These are phyloP conservation scores for Baronia brevicornis DNA, from an alignment of 2,888 invertebrate genomes.

Conservation along the genomic window DNA sequence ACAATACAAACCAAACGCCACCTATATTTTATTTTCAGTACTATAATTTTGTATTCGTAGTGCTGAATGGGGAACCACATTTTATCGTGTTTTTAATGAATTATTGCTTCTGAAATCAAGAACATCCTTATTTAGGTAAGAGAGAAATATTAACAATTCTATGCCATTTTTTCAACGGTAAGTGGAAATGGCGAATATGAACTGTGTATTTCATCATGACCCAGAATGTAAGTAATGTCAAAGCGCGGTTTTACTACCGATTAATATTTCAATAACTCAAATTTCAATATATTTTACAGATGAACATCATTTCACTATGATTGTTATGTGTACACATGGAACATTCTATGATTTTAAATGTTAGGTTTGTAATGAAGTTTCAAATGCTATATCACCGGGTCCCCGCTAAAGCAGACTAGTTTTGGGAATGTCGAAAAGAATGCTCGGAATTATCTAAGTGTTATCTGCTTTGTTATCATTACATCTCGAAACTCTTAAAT, in stretches of 20 bases:
- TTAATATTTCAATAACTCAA: slow-evolving; percentile 42
- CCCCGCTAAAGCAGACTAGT: slow-evolving; percentile 21
- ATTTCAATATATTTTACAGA: slow-evolving; percentile 26
- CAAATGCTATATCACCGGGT: slow-evolving; percentile 24
- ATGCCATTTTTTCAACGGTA: slow-evolving; percentile 12
- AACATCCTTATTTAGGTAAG: slow-evolving; percentile 67
- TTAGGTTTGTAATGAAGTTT: slow-evolving; percentile 24
- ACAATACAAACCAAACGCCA: slow-evolving; percentile 33
- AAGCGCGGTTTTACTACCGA: slow-evolving; percentile 61
- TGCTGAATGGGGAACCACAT: slow-evolving; percentile 71
- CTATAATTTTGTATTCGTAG: slow-evolving; percentile 75
- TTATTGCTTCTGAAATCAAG: slow-evolving; percentile 58
- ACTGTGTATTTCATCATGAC: slow-evolving; percentile 56
- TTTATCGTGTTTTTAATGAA: slow-evolving; percentile 71
- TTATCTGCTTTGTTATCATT: slow-evolving; percentile 60
- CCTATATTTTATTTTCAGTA: slow-evolving; percentile 49
- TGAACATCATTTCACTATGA: slow-evolving; percentile 11
- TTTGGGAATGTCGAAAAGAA: slow-evolving; percentile 25
- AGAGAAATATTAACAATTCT: slow-evolving; percentile 26
- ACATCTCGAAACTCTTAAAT: slow-evolving; percentile 47
- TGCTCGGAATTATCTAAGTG: slow-evolving; percentile 51
- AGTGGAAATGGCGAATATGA: slow-evolving; percentile 17
- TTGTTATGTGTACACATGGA: background rate
- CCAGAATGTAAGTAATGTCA: slow-evolving; percentile 64
- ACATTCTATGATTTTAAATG: slow-evolving; percentile 3